phyloP scores from a whole-genome alignment of 2,888 invertebrate species.

The Hemistola chrysoprasaria region DNA sequence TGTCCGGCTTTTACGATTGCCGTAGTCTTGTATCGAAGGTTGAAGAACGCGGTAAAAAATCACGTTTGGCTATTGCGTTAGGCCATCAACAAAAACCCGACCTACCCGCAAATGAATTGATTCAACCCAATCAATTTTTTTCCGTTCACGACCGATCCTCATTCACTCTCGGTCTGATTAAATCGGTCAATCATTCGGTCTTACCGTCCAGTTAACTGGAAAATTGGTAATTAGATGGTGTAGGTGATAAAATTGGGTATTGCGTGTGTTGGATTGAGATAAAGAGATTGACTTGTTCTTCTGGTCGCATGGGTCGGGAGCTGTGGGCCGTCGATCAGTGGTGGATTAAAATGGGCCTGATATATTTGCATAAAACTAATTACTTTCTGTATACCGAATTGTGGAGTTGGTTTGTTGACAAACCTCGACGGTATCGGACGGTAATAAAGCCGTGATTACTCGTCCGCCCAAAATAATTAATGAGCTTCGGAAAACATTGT shows the following conservation, averaged over 20 bases:
- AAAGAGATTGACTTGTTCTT: constrained; percentile 28
- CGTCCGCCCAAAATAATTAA: constrained; percentile 38
- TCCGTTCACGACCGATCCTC: constrained; percentile 48
- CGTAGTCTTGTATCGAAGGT: not conserved
- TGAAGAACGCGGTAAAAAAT: constrained; percentile 39
- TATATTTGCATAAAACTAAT: constrained; percentile 55
- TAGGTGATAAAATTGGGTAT: constrained; percentile 63
- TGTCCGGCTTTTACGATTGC: no score
- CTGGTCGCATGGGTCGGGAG: not conserved
- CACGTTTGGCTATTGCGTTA: constrained; percentile 32
- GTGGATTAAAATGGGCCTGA: constrained; percentile 31
- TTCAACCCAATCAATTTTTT: constrained; percentile 74
- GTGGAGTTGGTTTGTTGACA: constrained; percentile 38
- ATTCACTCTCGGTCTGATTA: constrained; percentile 67
- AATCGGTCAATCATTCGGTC: constrained; percentile 76
- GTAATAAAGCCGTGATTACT: constrained; percentile 39
- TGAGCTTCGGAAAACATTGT: constrained; percentile 33
- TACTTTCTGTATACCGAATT: constrained; percentile 36
- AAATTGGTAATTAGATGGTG: constrained; percentile 76
- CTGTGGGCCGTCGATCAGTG: not conserved
- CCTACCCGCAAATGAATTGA: constrained; percentile 68
- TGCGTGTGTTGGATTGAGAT: constrained; percentile 37
- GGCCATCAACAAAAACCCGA: constrained; percentile 66
- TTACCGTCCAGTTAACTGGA: constrained; percentile 76
- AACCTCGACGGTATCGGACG: constrained; percentile 23